Evolutionary conservation across 2,797 vertebrate genomes (phyloP), one percentile per base, ranked within the genome.

Genomic region (Halcyon badia): DNA sequence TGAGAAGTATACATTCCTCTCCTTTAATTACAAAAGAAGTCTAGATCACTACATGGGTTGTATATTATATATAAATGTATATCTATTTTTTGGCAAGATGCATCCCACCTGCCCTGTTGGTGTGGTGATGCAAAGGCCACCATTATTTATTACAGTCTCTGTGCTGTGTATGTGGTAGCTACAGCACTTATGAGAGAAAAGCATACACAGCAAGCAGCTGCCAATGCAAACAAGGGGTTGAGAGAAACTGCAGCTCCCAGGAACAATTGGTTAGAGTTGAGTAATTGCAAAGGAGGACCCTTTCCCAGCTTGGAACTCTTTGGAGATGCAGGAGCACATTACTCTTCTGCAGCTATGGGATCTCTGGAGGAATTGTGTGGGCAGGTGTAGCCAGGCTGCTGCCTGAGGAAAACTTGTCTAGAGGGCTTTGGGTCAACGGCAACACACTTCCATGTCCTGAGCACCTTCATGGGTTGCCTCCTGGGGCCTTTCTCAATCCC

Each of bases 391-490:
- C 22, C 37, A 78, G 83, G 15, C 7, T 70, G n/a, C 24, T 76
- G 17, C 31, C 35, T 33, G 33, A 57, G 33, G 9, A 89, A 48
- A 83, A 39, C 6, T 6, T 52, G 28, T 25, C 18, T 56, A 58
- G 37, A 66, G 17, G 18, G 9, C 19, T 56, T 83, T 80, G 68
- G 12, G 46, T 71, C 11, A 19, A 44, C 41, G 16, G 3, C 25
- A 68, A 65, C 52, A 52, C 14, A 26, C 1, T 65, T 70, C 24
- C 35, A n/a, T 28, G 33, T 44, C 79, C 44, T 48, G 41, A 85
- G 35, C 28, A 71, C 8, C 9, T 70, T 33, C 1, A 0, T 0
- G 2, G 12, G 2, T 14, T 51, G 35, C 12, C 16, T 56, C 1
- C 3, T 39, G 30, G 17, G 39, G 5, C 8, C 18, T 17, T 87